Base-by-base conservation (phyloP, 2,888 invertebrate species). In the Perizoma flavofasciatum region DNA sequence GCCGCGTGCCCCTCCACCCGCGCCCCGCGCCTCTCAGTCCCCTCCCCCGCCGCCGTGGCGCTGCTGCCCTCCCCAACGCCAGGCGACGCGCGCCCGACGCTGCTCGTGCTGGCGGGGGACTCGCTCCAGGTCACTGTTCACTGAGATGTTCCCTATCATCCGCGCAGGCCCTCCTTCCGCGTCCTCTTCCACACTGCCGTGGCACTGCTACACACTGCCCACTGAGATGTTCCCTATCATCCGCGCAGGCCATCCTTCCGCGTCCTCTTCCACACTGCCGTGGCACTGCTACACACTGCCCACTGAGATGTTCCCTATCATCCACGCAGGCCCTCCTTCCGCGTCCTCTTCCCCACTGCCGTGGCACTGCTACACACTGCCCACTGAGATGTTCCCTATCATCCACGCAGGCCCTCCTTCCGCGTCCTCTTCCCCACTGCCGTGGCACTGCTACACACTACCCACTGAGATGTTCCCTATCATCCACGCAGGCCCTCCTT, bases 21-120 rank as follows among this genome's bases (percentile, higher is more conserved):
- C 51, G 54, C 33, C 41, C 59, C 34, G 53, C 49, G 51, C 48
- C 44, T 55, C 55, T 46, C 45, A 43, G 61, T 22, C 22, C 22
- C 22, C 22, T 22, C 60, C 33, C 64, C 59, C 50, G 44, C 45
- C 9, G 43, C 34, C 4, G 40, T 32, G 40, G 51, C 55, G 34
- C 43, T 52, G 48, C 49, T 50, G 51, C 58, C 48, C 55, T n/a
- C 34, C 35, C 46, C 44, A 11, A n/a, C 63, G 22, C 52, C 47
- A 45, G 49, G 47, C 43, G 54, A 41, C 9, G 59, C 53, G 11
- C 56, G 46, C 10, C 63, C 62, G 48, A 51, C 57, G 47, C 55
- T 66, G 55, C 59, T 64, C 35, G 61, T 66, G 46, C 52, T 66
- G 41, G 52, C 59, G 9, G 63, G 39, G 0, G 61, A 61, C 41